phyloP scores from a whole-genome alignment of 2,888 invertebrate species.

The Mythimna lalbum region DNA sequence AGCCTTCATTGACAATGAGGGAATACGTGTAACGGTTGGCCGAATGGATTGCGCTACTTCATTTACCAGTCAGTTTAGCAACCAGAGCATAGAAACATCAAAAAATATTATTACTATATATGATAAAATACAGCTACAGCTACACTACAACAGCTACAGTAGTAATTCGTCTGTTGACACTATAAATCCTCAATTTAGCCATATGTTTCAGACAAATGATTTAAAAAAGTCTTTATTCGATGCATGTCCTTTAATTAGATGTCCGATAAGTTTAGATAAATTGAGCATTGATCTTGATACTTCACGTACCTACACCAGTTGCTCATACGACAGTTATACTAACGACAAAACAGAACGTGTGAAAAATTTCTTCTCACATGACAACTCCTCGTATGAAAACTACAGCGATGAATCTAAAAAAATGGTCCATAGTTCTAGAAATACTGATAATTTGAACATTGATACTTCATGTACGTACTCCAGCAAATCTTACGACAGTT shows the following conservation, averaged over 20 bases:
- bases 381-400: background rate
- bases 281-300: constrained; percentile 22
- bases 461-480: constrained; percentile 15
- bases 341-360: constrained; percentile 20
- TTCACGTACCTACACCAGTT: constrained; percentile 13
- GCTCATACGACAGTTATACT: constrained; percentile 15
- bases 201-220: constrained; percentile 20
- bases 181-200: background rate
- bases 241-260: constrained; percentile 2
- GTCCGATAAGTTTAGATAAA: constrained; percentile 13
- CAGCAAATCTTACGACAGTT: constrained; percentile 16
- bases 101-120: constrained; percentile 15
- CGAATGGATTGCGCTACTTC: constrained; percentile 72
- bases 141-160: constrained; percentile 8
- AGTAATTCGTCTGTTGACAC: constrained; percentile 35
- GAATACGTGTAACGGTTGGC: constrained; percentile 82
- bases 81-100: constrained; percentile 14
- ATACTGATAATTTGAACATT: constrained; percentile 17
- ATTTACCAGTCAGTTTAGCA: constrained; percentile 50
- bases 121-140: constrained; percentile 21
- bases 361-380: constrained; percentile 2
- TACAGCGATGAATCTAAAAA: background rate
- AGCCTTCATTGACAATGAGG: constrained; percentile 79
- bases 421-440: background rate
- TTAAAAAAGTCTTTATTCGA: constrained; percentile 28